These are phyloP conservation scores for Kryptolebias marmoratus DNA, from an alignment of 2,113 vertebrate genomes.

Conservation along the genomic window DNA sequence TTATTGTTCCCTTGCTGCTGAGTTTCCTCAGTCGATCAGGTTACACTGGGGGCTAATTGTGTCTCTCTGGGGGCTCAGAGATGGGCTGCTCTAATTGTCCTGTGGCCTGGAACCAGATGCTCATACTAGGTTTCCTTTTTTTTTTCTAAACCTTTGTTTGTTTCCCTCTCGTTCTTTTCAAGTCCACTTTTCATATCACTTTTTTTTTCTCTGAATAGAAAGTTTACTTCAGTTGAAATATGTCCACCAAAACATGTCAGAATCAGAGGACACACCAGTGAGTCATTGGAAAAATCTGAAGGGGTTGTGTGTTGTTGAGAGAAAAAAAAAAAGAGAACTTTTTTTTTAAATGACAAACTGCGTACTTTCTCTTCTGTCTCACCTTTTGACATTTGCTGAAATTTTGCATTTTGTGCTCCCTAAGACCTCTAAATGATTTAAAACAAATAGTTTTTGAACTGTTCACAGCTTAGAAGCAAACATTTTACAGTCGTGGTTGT, in stretches of 20 bases:
- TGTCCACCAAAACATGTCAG: not conserved
- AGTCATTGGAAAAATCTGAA: not conserved
- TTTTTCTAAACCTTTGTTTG: conserved; percentile 17
- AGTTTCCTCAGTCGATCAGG: conserved; percentile 73
- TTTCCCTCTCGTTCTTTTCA: conserved; percentile 5
- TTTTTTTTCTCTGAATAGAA: conserved; percentile 8
- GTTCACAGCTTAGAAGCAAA: not conserved
- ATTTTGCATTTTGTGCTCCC: not conserved
- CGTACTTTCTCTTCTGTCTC: not conserved
- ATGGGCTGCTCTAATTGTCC: conserved; percentile 74
- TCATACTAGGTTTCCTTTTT: conserved; percentile 45
- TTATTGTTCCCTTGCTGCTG: conserved; percentile 41
- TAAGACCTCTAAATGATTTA: not conserved
- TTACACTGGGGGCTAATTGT: conserved; percentile 79
- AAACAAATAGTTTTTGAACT: not conserved
- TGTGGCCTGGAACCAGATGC: conserved; percentile 77
- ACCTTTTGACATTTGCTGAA: not conserved
- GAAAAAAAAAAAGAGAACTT: not conserved
- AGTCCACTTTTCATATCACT: conserved; percentile 8
- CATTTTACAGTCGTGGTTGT: too few relatives aligned
- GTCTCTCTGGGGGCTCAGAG: conserved; percentile 71
- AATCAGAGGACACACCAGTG: not conserved
- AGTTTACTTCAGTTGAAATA: not conserved
- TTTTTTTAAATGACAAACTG: not conserved
- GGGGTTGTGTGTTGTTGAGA: not conserved